Conservation (phyloP, 2,797 vertebrate genomes). For the Coranthus polyacanthus region DNA sequence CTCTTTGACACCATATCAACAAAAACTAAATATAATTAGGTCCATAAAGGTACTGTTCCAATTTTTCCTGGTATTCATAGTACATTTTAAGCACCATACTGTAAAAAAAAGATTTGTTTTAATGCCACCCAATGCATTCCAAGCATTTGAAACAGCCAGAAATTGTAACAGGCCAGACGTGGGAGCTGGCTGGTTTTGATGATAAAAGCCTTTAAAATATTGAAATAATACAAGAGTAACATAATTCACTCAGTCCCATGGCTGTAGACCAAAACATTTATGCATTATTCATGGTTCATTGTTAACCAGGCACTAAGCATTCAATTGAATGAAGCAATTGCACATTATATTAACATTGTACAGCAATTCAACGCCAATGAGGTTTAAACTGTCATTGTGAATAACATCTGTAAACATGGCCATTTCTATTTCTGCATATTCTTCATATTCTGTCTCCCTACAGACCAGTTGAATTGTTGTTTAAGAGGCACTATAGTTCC, state of each 20-base stretch:
- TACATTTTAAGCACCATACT: conserved; percentile 14
- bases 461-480: conserved; percentile 14
- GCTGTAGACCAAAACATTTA: conserved; percentile 37
- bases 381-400: background rate
- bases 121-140: conserved; percentile 4
- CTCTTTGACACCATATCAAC: conserved; percentile 7
- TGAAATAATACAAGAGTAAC: conserved; percentile 30
- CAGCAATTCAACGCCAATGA: conserved; percentile 23
- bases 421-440: conserved; percentile 12
- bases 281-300: conserved; percentile 58
- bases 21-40: background rate
- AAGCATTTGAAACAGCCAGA: conserved; percentile 23
- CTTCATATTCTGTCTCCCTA: conserved; percentile 20
- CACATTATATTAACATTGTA: conserved; percentile 32
- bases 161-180: conserved; percentile 1
- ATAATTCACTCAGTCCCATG: conserved; percentile 37
- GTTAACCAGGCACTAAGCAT: conserved; percentile 45
- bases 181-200: conserved; percentile 14
- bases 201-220: conserved; percentile 38
- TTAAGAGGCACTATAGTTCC: conserved; percentile 35
- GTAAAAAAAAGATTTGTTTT: conserved; percentile 19
- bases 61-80: conserved; percentile 9
- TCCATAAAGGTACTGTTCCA: too few relatives aligned
- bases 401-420: conserved; percentile 13
- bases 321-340: conserved; percentile 32